Base-by-base conservation (phyloP, 2,113 vertebrate species). In the Paedocypris sp. region DNA sequence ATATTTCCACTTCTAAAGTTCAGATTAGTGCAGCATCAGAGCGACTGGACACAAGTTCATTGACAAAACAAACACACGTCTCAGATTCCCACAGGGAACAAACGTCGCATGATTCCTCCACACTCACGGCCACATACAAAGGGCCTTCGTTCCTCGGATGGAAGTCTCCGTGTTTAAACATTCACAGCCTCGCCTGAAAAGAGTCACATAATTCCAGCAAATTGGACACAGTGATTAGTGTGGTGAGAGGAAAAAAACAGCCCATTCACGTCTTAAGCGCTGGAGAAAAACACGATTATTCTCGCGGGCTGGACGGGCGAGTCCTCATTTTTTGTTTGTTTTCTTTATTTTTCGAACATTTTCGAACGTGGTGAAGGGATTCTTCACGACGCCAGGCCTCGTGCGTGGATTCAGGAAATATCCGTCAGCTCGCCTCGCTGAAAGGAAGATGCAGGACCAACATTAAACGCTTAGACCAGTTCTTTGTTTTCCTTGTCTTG, bases 161-260 rank as follows among this genome's bases (percentile, higher is more conserved):
- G 67, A 69, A 63, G 68, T 67, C 47, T 70, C 68, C 11, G 3
- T 28, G 64, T 73, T 71, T 41, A 71, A 74, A 49, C 11, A 52
- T 77, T 75, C 73, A 65, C 63, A 52, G 65, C 39, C 23, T 31
- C 36, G 71, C 62, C 69, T 71, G 70, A 73, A 75, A 68, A 76
- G 71, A 76, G 71, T 70, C 68, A 54, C 69, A 69, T 73, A 78
- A 75, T 74, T 77, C 64, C 72, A 68, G 72, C 38, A 74, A 76
- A 74, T 72, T 78, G 60, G 72, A 74, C 57, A 47, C 53, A 22
- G 68, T 45, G 68, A 78, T 80, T 81, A 77, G 71, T 74, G 69
- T 64, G 43, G 18, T 6, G 54, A 45, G 66, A 53, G 64, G 50
- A 66, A 64, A 11, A 66, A 50, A 72, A 69, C 67, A 25, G 35